A percentile compares a stretch with the other conserved stretches of the same genome.
Conservation (phyloP, 2,888 invertebrate species). For the Parnassius apollo region DNA sequence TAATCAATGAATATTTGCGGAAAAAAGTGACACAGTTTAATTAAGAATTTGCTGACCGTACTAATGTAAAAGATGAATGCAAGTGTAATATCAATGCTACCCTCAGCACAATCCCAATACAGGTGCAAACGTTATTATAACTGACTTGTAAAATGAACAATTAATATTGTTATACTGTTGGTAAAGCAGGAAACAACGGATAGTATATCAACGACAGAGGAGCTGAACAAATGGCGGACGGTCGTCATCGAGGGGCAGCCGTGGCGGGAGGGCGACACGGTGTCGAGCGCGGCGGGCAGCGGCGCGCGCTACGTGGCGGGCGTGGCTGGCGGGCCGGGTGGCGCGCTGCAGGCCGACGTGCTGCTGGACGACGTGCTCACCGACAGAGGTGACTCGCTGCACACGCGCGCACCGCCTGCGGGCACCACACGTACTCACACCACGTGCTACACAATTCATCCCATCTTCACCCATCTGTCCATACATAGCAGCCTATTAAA, state of each 20-base stretch:
- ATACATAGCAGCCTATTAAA: too few relatives aligned
- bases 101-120: too few relatives aligned
- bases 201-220: slow-evolving; percentile 45
- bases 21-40: too few relatives aligned
- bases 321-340: slow-evolving; percentile 39
- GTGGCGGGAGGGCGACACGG: slow-evolving; percentile 26
- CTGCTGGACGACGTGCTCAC: slow-evolving; percentile 62
- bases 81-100: too few relatives aligned
- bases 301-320: slow-evolving; percentile 15
- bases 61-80: too few relatives aligned
- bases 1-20: too few relatives aligned
- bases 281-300: slow-evolving; percentile 25
- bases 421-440: background rate
- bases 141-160: too few relatives aligned
- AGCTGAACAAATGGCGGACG: slow-evolving; percentile 47
- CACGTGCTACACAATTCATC: too few relatives aligned
- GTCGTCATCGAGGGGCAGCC: slow-evolving; percentile 33
- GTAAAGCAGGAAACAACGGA: slow-evolving; percentile 24
- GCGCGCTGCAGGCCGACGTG: slow-evolving; percentile 52
- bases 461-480: too few relatives aligned
- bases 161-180: slow-evolving; percentile 5
- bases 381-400: slow-evolving; percentile 56
- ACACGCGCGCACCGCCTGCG: background rate
- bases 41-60: too few relatives aligned
- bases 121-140: too few relatives aligned